A percentile compares a stretch with the other conserved stretches of the same genome.
These are phyloP conservation scores for Eriosoma lanigerum DNA, from an alignment of 1,140 invertebrate genomes.

Conservation along the genomic window DNA sequence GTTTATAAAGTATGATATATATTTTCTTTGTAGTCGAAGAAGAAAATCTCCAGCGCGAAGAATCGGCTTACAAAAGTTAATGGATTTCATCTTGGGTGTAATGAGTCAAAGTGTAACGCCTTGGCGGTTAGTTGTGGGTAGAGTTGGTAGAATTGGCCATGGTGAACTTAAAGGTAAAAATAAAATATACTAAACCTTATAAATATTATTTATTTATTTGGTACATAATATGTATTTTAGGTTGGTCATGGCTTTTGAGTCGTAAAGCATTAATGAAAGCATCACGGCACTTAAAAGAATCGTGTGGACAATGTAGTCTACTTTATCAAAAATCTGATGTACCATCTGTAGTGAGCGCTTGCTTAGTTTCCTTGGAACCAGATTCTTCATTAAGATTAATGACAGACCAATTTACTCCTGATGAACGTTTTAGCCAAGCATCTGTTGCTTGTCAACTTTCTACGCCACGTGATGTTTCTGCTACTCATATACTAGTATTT, in stretches of 20 bases:
- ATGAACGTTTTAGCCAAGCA: constrained; percentile 83
- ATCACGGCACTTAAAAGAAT: constrained; percentile 84
- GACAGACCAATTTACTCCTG: constrained; percentile 92
- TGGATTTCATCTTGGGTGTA: constrained; percentile 94
- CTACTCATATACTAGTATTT: constrained; percentile 98
- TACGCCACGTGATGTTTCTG: constrained; percentile 91
- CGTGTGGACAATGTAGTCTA: constrained; percentile 84
- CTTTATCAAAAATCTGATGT: constrained; percentile 73
- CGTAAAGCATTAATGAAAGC: constrained; percentile 86
- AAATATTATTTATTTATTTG: neutral
- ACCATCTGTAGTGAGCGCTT: constrained; percentile 93
- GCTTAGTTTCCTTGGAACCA: constrained; percentile 93
- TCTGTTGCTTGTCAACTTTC: constrained; percentile 81
- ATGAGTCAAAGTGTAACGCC: constrained; percentile 88
- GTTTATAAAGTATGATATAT: neutral
- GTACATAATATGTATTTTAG: constrained; percentile 58
- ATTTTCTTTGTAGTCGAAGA: constrained; percentile 66
- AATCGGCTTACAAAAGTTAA: constrained; percentile 88
- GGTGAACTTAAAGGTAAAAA: constrained; percentile 87
- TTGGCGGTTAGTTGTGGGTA: constrained; percentile 93
- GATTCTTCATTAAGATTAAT: constrained; percentile 91
- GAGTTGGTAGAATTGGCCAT: constrained; percentile 94
- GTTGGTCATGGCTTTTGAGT: constrained; percentile 91
- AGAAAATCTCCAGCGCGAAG: constrained; percentile 86
- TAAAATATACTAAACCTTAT: neutral